Evolutionary conservation across 2,113 vertebrate species (phyloP).

Genomic region (Terrapene triunguis): DNA sequence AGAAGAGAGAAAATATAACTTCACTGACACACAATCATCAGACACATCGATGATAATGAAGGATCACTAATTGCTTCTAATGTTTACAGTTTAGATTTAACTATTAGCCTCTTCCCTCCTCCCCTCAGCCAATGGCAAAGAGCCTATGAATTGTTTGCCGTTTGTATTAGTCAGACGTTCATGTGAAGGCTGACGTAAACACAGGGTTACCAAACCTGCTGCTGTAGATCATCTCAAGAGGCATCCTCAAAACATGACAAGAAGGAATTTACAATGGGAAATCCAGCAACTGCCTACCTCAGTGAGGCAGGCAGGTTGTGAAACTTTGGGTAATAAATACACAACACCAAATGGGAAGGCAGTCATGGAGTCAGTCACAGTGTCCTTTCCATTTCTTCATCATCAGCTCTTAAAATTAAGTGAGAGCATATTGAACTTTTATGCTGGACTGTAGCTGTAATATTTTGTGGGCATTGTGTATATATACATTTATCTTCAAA

Average conservation of each 20-base stretch:
- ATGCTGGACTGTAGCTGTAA: constrained; percentile 19
- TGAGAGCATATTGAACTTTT: background rate
- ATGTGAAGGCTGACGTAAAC: background rate
- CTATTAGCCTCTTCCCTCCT: background rate
- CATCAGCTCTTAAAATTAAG: constrained; percentile 49
- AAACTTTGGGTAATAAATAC: background rate
- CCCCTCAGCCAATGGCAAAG: fast-evolving
- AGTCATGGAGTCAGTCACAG: background rate
- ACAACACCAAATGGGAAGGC: background rate
- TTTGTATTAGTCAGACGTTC: background rate
- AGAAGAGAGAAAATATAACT: background rate
- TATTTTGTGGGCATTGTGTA: background rate
- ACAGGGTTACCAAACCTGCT: background rate
- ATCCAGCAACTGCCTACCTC: background rate
- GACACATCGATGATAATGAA: background rate
- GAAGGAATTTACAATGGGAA: constrained; percentile 2
- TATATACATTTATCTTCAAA: background rate
- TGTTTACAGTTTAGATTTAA: background rate
- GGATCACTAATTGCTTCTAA: background rate
- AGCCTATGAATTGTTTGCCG: background rate
- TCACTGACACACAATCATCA: background rate
- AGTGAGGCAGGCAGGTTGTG: background rate
- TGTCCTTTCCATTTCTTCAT: constrained; percentile 17
- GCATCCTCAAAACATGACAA: background rate
- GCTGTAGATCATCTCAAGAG: background rate